Evolutionary conservation across 2,888 invertebrate genomes (phyloP), one percentile per base, ranked within the genome.

Genomic region (Pycnomerus fuliginosus): DNA sequence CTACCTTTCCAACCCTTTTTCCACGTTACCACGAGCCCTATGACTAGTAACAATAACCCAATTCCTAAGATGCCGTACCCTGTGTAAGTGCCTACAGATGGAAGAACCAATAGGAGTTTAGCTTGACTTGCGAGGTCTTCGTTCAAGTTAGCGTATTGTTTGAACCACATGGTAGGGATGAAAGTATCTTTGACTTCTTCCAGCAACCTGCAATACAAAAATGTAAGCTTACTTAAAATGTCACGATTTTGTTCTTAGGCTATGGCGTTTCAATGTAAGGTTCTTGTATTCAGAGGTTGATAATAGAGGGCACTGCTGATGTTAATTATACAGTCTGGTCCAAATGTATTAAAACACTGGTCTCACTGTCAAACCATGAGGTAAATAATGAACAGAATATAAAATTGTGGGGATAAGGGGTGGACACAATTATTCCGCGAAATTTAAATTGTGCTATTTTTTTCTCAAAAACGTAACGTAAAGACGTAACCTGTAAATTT

Each of bases 91-190:
- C 81, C 76, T 45, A 79, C 70, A 36, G 72, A 65, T 1, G 80
- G 74, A 33, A 83, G 52, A 4, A 75, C 66, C n/a, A 82, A 64
- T 1, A 84, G 70, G 2, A 76, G 56, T 41, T 78, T 76, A 0
- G 82, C 76, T 65, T 76, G 54, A 1, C 58, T 56, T 0, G 84
- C 81, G 55, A 84, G 77, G 15, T 80, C 73, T 2, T 77, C 69
- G 24, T 80, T 79, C 4, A 83, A 67, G 30, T 69, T 63, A 29
- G 84, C 81, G 52, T 78, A 76, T 69, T 90, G 87, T 1, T 77
- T 75, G 71, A 90, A 90, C 86, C 87, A 88, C 62, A 90, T 74
- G 74, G 84, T 80, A 2, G 90, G 90, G 66, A 87, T 76, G 64
- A 80, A 74, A 25, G 79, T 77, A 40, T 80, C 72, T 10, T 73